These are phyloP conservation scores for Glyphotaelius pellucidus DNA, from an alignment of 2,888 invertebrate genomes.

Conservation along the genomic window DNA sequence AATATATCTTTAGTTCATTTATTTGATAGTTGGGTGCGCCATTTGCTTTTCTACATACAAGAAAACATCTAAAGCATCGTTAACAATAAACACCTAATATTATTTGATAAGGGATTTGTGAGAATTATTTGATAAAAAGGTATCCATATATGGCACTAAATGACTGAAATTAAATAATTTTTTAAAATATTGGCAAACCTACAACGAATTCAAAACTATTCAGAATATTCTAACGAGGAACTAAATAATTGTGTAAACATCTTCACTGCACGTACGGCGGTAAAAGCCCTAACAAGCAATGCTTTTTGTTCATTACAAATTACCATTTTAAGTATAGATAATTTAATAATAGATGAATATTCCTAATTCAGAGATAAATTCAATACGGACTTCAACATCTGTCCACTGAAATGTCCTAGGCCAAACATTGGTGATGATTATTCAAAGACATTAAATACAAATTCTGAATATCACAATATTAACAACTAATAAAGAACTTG, in stretches of 20 bases:
- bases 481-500: conserved; percentile 14
- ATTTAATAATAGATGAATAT: conserved; percentile 21
- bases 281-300: not conserved
- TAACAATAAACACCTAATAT: conserved; percentile 45
- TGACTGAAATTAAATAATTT: conserved; percentile 35
- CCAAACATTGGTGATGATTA: conserved; percentile 35
- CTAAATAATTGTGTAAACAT: conserved; percentile 13
- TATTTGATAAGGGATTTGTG: conserved; percentile 35
- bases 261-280: conserved; percentile 2
- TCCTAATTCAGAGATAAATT: conserved; percentile 26
- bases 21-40: conserved; percentile 14
- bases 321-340: conserved; percentile 8
- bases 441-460: conserved; percentile 35
- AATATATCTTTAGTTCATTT: conserved; percentile 34
- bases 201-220: conserved; percentile 35
- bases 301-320: conserved; percentile 11
- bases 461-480: conserved; percentile 39
- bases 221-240: not conserved
- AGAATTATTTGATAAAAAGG: conserved; percentile 31
- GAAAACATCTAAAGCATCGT: conserved; percentile 47
- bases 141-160: conserved; percentile 45
- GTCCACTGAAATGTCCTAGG: conserved; percentile 40
- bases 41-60: conserved; percentile 28
- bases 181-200: conserved; percentile 40
- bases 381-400: not conserved